Evolutionary conservation across 1,140 invertebrate genomes (phyloP).

Genomic region (Planococcus citri): DNA sequence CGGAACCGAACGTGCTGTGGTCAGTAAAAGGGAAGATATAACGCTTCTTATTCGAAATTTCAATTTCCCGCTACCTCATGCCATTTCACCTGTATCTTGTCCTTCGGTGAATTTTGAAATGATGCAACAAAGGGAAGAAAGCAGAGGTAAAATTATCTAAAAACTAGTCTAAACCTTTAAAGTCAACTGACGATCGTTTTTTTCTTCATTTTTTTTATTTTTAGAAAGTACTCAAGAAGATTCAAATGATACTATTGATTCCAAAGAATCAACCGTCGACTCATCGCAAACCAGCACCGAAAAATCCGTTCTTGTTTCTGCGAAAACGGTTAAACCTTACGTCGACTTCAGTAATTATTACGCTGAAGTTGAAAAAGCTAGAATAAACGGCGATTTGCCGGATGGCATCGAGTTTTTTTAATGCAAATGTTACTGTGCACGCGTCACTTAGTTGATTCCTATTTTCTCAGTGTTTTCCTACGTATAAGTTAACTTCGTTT

Average conservation of each 20-base stretch:
- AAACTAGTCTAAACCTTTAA: not conserved
- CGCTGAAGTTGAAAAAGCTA: slow-evolving; percentile 51
- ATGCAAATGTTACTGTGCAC: too few relatives aligned
- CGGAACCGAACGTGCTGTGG: slow-evolving; percentile 14
- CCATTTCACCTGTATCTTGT: slow-evolving; percentile 41
- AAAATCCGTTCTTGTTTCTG: not conserved
- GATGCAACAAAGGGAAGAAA: slow-evolving; percentile 15
- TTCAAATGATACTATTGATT: slow-evolving; percentile 22
- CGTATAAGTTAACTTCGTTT: too few relatives aligned
- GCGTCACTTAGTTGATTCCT: too few relatives aligned
- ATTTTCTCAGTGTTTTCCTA: too few relatives aligned
- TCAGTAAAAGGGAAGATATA: slow-evolving; percentile 56
- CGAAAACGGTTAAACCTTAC: slow-evolving; percentile 41
- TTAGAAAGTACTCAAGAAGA: slow-evolving; percentile 10
- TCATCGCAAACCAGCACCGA: slow-evolving; percentile 22
- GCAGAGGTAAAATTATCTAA: not conserved
- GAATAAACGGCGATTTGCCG: slow-evolving; percentile 44
- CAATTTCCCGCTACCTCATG: slow-evolving; percentile 60
- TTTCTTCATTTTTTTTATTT: too few relatives aligned
- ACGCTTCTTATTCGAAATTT: slow-evolving; percentile 77
- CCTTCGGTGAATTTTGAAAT: slow-evolving; percentile 34
- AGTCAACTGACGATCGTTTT: not conserved
- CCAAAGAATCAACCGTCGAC: slow-evolving; percentile 23
- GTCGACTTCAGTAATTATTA: slow-evolving; percentile 77
- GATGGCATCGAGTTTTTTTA: slow-evolving; percentile 37